phyloP scores from a whole-genome alignment of 2,888 invertebrate genomes.

The Pseudanteris insignis region DNA sequence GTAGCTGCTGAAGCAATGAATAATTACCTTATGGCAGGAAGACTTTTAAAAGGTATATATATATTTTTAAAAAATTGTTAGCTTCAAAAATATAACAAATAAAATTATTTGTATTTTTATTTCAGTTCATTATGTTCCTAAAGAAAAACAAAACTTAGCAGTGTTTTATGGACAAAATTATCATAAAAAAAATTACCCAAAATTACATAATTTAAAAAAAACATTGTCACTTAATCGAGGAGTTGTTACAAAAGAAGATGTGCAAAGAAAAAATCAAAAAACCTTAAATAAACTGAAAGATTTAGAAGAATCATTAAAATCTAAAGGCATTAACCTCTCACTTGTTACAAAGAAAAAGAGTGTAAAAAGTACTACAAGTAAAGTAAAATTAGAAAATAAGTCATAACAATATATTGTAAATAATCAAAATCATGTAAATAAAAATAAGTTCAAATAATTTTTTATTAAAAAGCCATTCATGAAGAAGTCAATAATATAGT shows the following conservation, averaged over 20 bases:
- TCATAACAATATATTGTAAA: too few species aligned
- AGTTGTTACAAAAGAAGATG: not conserved
- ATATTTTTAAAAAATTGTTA: not conserved
- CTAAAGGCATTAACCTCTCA: constrained; percentile 12
- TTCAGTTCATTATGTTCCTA: constrained; percentile 70
- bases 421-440: too few species aligned
- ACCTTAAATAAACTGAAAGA: not conserved
- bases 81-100: too few species aligned
- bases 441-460: too few species aligned
- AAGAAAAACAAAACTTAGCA: constrained; percentile 71
- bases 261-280: constrained; percentile 1
- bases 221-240: not conserved
- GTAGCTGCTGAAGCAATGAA: constrained; percentile 97
- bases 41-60: constrained; percentile 80
- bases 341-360: not conserved
- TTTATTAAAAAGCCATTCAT: too few species aligned
- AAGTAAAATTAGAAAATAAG: too few species aligned
- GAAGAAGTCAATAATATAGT: too few species aligned
- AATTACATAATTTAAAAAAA: constrained; percentile 21
- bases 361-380: too few species aligned
- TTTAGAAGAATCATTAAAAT: constrained; percentile 10
- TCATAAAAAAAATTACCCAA: constrained; percentile 68
- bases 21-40: constrained; percentile 95
- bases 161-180: constrained; percentile 70
- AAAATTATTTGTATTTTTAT: too few species aligned